phyloP scores from a whole-genome alignment of 2,797 vertebrate genomes.

The Aratinga solstitialis region DNA sequence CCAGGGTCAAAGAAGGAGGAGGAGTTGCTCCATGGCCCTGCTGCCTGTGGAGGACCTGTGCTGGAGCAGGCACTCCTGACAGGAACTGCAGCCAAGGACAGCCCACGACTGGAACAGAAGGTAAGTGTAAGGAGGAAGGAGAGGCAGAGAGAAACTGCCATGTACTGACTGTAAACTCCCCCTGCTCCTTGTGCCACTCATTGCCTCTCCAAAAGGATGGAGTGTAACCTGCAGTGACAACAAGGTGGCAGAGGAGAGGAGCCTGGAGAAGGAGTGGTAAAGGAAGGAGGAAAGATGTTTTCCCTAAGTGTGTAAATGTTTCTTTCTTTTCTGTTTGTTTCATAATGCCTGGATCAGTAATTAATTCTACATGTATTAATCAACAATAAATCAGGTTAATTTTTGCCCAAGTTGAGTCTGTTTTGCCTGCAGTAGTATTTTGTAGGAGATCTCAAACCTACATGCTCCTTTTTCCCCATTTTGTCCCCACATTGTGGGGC shows the following conservation, averaged over 20 bases:
- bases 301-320: neutral
- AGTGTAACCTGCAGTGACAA: fast-evolving
- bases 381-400: neutral
- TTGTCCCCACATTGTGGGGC: neutral
- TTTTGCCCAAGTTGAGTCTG: neutral
- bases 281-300: neutral
- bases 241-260: neutral
- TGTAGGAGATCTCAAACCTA: neutral
- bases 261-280: neutral
- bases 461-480: neutral
- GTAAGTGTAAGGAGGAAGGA: neutral
- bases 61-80: neutral
- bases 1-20: neutral
- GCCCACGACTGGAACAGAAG: fast-evolving
- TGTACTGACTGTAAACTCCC: neutral
- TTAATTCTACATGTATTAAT: neutral
- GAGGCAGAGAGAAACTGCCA: neutral
- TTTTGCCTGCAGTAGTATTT: neutral
- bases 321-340: neutral
- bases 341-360: neutral
- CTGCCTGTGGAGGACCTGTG: neutral
- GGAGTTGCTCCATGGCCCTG: neutral
- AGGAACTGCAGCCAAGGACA: neutral
- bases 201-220: neutral
- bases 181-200: fast-evolving